A percentile compares a stretch with the other conserved stretches of the same genome.
These are phyloP conservation scores for Diaprepes abbreviatus DNA, from an alignment of 2,888 invertebrate genomes.

Conservation along the genomic window DNA sequence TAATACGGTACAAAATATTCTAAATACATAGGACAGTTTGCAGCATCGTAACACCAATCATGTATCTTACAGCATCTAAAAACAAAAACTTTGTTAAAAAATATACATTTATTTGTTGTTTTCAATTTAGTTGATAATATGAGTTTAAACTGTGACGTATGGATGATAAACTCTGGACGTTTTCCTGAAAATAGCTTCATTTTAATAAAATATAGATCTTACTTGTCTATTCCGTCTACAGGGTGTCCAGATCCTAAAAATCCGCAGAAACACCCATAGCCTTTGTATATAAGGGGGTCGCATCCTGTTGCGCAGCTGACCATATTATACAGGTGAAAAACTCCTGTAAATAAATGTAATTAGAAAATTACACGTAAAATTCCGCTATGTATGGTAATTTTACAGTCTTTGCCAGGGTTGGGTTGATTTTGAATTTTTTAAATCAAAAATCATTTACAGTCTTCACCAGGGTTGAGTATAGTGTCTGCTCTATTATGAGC, in stretches of 20 bases:
- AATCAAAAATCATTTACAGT: too few relatives aligned
- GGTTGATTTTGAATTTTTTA: too few relatives aligned
- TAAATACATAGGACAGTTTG: slow-evolving; percentile 83
- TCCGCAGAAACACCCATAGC: slow-evolving; percentile 93
- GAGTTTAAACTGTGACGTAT: too few relatives aligned
- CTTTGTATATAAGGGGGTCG: slow-evolving; percentile 85
- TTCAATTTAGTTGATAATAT: too few relatives aligned
- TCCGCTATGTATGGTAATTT: too few relatives aligned
- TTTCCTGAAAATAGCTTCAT: not conserved
- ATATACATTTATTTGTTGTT: too few relatives aligned
- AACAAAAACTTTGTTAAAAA: too few relatives aligned
- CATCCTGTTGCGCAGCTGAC: slow-evolving; percentile 88
- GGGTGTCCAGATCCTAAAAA: slow-evolving; percentile 85
- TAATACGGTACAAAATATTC: slow-evolving; percentile 90
- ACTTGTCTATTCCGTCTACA: slow-evolving; percentile 87
- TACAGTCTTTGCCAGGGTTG: too few relatives aligned
- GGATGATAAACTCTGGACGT: too few relatives aligned
- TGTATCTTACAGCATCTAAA: slow-evolving; percentile 86
- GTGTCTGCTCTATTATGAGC: too few relatives aligned
- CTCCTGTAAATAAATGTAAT: slow-evolving; percentile 73
- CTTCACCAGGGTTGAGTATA: too few relatives aligned
- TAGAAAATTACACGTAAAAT: not conserved
- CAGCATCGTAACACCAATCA: slow-evolving; percentile 86
- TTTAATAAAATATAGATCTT: slow-evolving; percentile 34
- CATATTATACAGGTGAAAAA: slow-evolving; percentile 88